Evolutionary conservation across 2,797 vertebrate species (phyloP), one percentile per base, ranked within the genome.

Genomic region (Hozukius guyotensis): DNA sequence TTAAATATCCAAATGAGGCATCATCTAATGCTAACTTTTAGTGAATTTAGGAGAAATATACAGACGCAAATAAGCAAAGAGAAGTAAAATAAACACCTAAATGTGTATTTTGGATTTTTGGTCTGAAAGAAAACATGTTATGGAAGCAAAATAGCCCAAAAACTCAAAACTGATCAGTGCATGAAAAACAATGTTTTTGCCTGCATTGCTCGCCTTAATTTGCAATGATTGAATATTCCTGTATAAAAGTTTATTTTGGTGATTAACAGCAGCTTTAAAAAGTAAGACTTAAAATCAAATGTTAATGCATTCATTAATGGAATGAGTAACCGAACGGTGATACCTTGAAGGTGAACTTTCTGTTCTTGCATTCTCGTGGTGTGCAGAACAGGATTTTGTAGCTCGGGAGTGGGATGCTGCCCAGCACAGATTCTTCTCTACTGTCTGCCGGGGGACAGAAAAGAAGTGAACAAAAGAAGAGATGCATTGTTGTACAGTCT

Each of bases 311-410:
- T 22, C 6, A 29, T 25, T 42, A 18, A 25, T 3, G 14, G 9
- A 29, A 38, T 22, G 6, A 59, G 36, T 2, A 34, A 22, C 5
- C 9, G 38, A 3, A 8, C 10, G 18, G 14, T 2, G 4, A 80
- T 91, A 97, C 97, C 78, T 97, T 98, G 88, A 98, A 98, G 36
- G 97, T 96, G 80, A 97, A 96, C 80, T 97, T 97, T 13, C 97
- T 93, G 86, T 96, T 97, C 77, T 96, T 97, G 83, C 96, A 97
- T 89, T 97, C 96, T 73, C 96, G 92, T 0, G 96, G 95, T 2
- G 95, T 95, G 55, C 97, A 97, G 65, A 97, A 96, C 32, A 97
- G 93, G 77, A 98, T 95, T 76, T 92, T 97, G 89, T 98, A 98
- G 89, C 97, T 98, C 2, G 97, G 97, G 3, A 98, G 95, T 3